Base-by-base conservation (phyloP, 2,888 invertebrate species). In the Brenthis ino region DNA sequence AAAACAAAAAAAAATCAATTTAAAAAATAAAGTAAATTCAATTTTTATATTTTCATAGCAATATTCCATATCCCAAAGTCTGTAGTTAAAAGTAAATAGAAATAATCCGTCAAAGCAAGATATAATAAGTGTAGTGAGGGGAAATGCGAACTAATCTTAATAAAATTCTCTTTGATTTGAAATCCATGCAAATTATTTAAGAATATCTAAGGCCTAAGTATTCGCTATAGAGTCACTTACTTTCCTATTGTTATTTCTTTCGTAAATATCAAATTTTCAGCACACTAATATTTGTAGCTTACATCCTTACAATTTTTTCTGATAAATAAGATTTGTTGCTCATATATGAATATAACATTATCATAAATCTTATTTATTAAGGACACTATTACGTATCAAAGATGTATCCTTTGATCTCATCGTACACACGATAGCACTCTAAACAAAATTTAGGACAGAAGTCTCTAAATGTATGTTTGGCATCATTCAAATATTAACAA, bases 91-190 rank as follows among this genome's bases (percentile, higher is more conserved):
- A 60, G 13, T 33, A 47, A 68, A 68, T 55, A 24, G 47, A 54
- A 64, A 24, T 28, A 51, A 50, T 64, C 57, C 53, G 37, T 64
- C 47, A 50, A 58, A 57, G 48, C 54, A 47, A 64, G 20, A 60
- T 20, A 20, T 20, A 20, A 20, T 20, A 20, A 20, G 50, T 47
- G 48, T 58, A 64, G 47, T 24, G 37, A 47, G 14, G 57, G 48
- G 12, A 60, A 54, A 57, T 47, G 14, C 47, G n/a, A 63, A 48
- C 53, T 47, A 55, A 56, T 24, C 48, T 33, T 28, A 54, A 50
- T 60, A 55, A 37, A 65, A 53, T 50, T 53, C n/a, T 16, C 57
- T 64, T 68, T 68, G 28, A 64, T 28, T 43, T 28, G 58, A 50
- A 60, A 13, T 14, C 53, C 20, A 20, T 20, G 55, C 12, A 68